phyloP scores from a whole-genome alignment of 2,113 vertebrate genomes.

The Emydocephalus ijimae region DNA sequence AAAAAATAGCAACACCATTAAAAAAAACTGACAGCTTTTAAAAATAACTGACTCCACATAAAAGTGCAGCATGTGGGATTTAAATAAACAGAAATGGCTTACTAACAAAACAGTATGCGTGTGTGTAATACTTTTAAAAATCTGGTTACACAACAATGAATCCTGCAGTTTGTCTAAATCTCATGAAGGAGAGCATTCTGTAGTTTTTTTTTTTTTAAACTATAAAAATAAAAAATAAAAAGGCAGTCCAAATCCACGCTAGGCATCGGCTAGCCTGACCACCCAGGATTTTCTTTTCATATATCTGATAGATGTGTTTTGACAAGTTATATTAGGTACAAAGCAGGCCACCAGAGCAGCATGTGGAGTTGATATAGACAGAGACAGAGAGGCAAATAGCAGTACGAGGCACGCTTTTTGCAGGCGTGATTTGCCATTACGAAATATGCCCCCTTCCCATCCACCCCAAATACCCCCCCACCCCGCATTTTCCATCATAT shows the following conservation, averaged over 20 bases:
- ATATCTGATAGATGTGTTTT: slow-evolving; percentile 79
- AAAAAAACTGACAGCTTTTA: slow-evolving; percentile 52
- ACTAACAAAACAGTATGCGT: slow-evolving; percentile 48
- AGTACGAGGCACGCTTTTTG: slow-evolving; percentile 62
- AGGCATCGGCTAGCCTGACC: slow-evolving; percentile 67
- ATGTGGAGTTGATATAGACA: slow-evolving; percentile 76
- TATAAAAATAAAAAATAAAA: slow-evolving; percentile 24
- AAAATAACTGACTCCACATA: slow-evolving; percentile 64
- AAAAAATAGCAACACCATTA: slow-evolving; percentile 27
- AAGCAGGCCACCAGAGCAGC: slow-evolving; percentile 73
- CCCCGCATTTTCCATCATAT: slow-evolving; percentile 40
- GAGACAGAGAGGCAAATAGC: slow-evolving; percentile 70
- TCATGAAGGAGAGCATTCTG: slow-evolving; percentile 46
- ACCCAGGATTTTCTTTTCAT: slow-evolving; percentile 72
- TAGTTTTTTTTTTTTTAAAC: slow-evolving; percentile 25
- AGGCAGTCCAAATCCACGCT: slow-evolving; percentile 52
- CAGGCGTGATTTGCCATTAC: slow-evolving; percentile 60
- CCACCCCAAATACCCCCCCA: background rate
- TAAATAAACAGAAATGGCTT: slow-evolving; percentile 62
- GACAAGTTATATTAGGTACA: slow-evolving; percentile 83
- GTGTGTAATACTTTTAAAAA: slow-evolving; percentile 67
- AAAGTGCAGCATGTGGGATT: slow-evolving; percentile 58
- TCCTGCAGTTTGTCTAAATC: slow-evolving; percentile 61
- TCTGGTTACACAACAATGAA: slow-evolving; percentile 65
- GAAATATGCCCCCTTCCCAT: slow-evolving; percentile 29